Conservation (phyloP, 2,797 vertebrate species). For the Sebastes diploproa region DNA sequence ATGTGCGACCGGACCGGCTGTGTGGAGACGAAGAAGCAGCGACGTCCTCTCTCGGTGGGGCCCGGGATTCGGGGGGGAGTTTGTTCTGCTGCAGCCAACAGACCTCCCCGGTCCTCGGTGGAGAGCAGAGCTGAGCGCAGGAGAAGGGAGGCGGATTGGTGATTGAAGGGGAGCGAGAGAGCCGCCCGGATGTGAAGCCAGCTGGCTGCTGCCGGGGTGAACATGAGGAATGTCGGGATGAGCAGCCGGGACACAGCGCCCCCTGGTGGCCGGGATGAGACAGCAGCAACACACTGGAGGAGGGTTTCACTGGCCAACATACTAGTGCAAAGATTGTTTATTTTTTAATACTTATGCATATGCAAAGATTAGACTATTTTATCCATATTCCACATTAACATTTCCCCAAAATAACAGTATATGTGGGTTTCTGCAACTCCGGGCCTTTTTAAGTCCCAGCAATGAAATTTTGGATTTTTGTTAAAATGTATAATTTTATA, state of each 20-base stretch:
- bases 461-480: no score
- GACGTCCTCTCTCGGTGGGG: slow-evolving; percentile 1
- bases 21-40: background rate
- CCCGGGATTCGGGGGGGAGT: slow-evolving; percentile 42
- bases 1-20: slow-evolving; percentile 52
- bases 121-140: slow-evolving; percentile 45
- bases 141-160: slow-evolving; percentile 62
- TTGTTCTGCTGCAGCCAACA: slow-evolving; percentile 53
- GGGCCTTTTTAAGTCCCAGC: no score
- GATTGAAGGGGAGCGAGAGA: slow-evolving; percentile 55
- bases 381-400: background rate
- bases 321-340: no score
- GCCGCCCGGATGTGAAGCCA: slow-evolving; percentile 77
- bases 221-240: background rate
- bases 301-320: no score
- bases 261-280: slow-evolving; percentile 16
- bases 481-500: background rate
- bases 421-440: fast-evolving
- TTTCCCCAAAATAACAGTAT: background rate
- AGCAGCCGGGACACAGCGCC: slow-evolving; percentile 46
- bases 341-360: no score
- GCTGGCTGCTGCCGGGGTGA: slow-evolving; percentile 53
- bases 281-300: background rate
- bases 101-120: slow-evolving; percentile 66
- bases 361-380: background rate